Conservation (phyloP, 2,888 invertebrate genomes). For the Xestia sexstrigata region DNA sequence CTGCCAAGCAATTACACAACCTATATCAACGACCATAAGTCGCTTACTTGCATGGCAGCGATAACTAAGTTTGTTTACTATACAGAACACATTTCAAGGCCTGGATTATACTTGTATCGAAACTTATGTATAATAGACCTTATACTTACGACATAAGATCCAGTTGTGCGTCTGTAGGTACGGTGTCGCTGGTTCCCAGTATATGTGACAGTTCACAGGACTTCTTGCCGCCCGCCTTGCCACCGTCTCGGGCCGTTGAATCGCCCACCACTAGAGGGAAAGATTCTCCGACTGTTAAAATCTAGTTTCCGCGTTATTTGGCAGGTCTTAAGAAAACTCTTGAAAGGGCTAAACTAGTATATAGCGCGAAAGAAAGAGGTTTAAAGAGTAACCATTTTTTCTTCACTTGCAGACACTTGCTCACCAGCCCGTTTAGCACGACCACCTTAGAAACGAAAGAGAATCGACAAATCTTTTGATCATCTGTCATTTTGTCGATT, state of each 20-base stretch:
- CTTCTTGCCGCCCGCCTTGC: constrained; percentile 92
- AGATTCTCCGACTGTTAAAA: no score
- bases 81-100: constrained; percentile 28
- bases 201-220: constrained; percentile 96
- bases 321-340: no score
- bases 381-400: no score
- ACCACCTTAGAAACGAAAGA: no score
- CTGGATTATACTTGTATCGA: neutral
- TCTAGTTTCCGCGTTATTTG: no score
- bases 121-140: neutral
- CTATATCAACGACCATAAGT: neutral
- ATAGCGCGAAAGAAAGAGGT: no score
- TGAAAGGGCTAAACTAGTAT: no score
- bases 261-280: constrained; percentile 94
- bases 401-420: no score
- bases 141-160: constrained; percentile 92
- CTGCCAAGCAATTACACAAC: constrained; percentile 1
- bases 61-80: constrained; percentile 20
- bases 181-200: constrained; percentile 95
- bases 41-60: constrained; percentile 2
- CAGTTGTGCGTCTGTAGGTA: constrained; percentile 94
- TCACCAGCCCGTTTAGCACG: no score
- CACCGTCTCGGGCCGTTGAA: constrained; percentile 93
- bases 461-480: no score
- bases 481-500: no score